Conservation (phyloP, 2,888 invertebrate species). For the Pardosa pseudoannulata region DNA sequence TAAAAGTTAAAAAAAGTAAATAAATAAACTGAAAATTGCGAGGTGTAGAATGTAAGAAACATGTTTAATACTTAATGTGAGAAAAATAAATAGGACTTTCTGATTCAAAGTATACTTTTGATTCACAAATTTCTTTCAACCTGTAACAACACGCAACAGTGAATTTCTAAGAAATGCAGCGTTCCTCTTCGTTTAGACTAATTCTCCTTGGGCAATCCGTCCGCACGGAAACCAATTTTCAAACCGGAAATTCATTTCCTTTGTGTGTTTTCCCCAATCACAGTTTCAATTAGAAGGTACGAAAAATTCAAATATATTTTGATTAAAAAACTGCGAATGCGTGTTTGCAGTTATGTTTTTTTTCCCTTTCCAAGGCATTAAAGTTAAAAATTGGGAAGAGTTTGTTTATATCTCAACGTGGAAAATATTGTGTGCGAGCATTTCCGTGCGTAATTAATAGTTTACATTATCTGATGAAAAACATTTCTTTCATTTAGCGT, state of each 20-base stretch:
- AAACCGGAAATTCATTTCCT: constrained; percentile 56
- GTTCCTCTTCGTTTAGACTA: neutral
- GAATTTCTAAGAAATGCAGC: neutral
- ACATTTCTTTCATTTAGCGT: no score
- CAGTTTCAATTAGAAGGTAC: constrained; percentile 2
- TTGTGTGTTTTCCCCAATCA: constrained; percentile 19
- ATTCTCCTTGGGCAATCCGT: neutral
- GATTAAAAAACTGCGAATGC: constrained; percentile 1
- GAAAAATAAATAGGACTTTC: constrained; percentile 1
- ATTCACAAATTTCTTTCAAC: neutral
- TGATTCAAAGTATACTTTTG: neutral
- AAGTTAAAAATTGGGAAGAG: neutral
- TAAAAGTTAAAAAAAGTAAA: no score
- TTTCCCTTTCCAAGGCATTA: neutral
- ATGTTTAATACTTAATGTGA: neutral
- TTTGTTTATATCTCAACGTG: neutral
- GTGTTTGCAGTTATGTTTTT: neutral
- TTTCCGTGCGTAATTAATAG: neutral
- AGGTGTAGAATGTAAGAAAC: neutral
- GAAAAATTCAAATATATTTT: constrained; percentile 10
- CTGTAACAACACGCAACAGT: neutral
- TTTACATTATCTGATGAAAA: neutral
- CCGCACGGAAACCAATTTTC: constrained; percentile 47
- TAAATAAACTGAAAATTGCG: no score
- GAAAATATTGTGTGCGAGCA: neutral